Base-by-base conservation (phyloP, 2,888 invertebrate genomes). In the Pycnomerus fuliginosus region DNA sequence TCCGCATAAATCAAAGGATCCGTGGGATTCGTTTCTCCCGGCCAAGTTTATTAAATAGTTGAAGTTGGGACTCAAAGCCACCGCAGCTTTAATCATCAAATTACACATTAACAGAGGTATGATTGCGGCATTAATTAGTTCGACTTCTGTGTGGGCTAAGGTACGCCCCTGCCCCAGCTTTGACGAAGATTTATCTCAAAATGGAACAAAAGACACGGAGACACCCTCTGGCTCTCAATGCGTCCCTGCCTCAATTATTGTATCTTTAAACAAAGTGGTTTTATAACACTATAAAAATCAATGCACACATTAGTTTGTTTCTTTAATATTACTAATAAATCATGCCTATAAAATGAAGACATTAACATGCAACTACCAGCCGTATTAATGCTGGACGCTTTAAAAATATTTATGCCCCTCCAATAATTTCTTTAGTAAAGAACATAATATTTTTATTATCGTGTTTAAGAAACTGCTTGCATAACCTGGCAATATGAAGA, bases 11-110 rank as follows among this genome's bases (percentile, higher is more conserved):
- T 66, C 64, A 65, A 55, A 32, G 47, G 51, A 51, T 50, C 49
- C 61, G 61, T 64, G 56, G 65, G 63, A 55, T 60, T 62, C 51
- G 55, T 58, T 51, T 43, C 47, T 52, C 55, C 49, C 55, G 54
- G 49, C 54, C 55, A n/a, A 48, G 50, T 58, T 54, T 58, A 58
- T 60, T 58, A 64, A 60, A 62, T 60, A 62, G 61, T 60, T 62
- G 58, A 55, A 60, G 58, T 55, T 50, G 53, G 45, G 22, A 28
- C 55, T 63, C 62, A 62, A 62, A 65, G 62, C 58, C 43, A 56
- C 63, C 61, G 58, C 61, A 47, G 51, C 52, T 56, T 62, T 62
- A 64, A 64, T 67, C 61, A 63, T 63, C 62, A 62, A 67, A 67
- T 65, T 63, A 63, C 61, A 58, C 60, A 64, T 65, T 64, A 64